Base-by-base conservation (phyloP, 2,888 invertebrate genomes). In the Oligia latruncula region DNA sequence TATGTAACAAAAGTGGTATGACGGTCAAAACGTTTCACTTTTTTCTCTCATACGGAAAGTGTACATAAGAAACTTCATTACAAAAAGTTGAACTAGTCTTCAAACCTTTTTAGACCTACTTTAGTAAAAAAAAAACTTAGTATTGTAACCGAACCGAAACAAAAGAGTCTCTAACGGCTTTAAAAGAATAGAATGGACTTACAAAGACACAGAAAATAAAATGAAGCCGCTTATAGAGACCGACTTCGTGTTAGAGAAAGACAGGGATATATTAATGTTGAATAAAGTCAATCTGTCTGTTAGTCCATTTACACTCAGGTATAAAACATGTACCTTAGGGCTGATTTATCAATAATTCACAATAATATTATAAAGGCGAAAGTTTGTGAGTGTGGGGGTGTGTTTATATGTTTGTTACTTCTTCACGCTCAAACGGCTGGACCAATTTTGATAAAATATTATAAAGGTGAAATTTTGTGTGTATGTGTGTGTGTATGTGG, bases 131-230 rank as follows among this genome's bases (percentile, higher is more conserved):
- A 65, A 82, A 79, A 74, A 74, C n/a, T 1, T 58, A 68, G 70
- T 15, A 58, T 72, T 72, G 49, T 4, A 17, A 40, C 5, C 17
- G n/a, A 20, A 62, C 62, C 80, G 43, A 76, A 84, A 83, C 83
- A 83, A 84, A 72, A 73, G 83, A 80, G 2, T 55, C 35, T 20
- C n/a, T 20, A 58, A 20, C 23, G 40, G n/a, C 64, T 81, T 49
- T 49, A 11, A 49, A 82, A 66, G 71, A 71, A 76, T n/a, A 49
- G 65, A 75, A 78, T 35, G 65, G 29, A 72, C 35, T 85, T 71
- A 58, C 13, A 68, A 75, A 85, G 78, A 82, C 78, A 58, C 84
- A 81, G 70, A 65, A 79, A 81, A 80, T 81, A 81, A 76, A 81
- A 82, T 82, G 84, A 83, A 71, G 62, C 43, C 58, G 70, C 55